phyloP scores from a whole-genome alignment of 2,797 vertebrate genomes.

The Remorina albescens region DNA sequence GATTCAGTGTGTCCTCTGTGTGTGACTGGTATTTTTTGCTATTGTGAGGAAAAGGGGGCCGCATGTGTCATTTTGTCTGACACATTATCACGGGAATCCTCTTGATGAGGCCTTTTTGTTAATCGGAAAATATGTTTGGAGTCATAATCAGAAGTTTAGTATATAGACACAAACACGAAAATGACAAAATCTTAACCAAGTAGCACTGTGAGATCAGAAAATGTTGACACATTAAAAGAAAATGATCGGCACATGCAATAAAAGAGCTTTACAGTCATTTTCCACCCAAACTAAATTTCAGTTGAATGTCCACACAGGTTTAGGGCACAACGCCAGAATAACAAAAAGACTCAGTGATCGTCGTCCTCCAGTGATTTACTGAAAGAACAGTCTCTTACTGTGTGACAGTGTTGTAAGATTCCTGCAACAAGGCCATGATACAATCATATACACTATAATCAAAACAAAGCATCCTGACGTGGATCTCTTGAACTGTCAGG shows the following conservation, averaged over 20 bases:
- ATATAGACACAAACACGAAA: not conserved
- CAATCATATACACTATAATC: not conserved
- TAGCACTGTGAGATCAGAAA: not conserved
- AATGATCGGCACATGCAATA: constrained; percentile 6
- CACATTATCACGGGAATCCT: not conserved
- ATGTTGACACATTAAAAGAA: not conserved
- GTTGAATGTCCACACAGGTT: not conserved
- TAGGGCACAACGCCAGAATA: not conserved
- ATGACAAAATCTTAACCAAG: not conserved
- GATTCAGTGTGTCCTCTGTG: constrained; percentile 12
- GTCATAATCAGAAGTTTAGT: not conserved
- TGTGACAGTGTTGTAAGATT: too few relatives aligned
- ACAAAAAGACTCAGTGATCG: not conserved
- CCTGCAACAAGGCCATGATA: not conserved
- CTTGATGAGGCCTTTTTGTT: not conserved
- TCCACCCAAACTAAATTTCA: not conserved
- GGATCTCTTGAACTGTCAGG: not conserved
- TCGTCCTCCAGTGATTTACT: not conserved
- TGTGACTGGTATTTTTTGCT: constrained; percentile 19
- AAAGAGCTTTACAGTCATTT: not conserved
- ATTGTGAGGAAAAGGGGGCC: not conserved
- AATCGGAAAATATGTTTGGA: not conserved
- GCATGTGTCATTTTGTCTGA: constrained; percentile 2
- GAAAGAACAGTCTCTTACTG: too few relatives aligned
- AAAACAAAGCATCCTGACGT: not conserved